phyloP scores from a whole-genome alignment of 2,797 vertebrate genomes.

The Ceryle rudis region DNA sequence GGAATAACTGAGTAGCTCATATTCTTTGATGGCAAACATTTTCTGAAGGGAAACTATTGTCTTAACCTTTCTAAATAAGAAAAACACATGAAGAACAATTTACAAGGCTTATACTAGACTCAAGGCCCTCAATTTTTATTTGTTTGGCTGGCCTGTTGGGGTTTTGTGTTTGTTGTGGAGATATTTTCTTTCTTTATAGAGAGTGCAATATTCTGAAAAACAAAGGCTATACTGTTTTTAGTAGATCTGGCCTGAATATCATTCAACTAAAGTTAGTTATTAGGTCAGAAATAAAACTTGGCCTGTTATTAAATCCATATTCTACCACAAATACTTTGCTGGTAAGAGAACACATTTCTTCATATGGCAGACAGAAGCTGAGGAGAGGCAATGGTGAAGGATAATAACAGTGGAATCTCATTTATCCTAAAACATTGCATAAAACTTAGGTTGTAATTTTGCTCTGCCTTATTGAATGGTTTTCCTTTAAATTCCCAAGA shows the following conservation, averaged over 20 bases:
- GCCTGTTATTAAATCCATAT: conserved; percentile 1
- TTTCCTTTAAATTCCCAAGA: conserved; percentile 9
- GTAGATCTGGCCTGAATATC: background rate
- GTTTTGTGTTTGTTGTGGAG: background rate
- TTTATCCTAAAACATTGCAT: background rate
- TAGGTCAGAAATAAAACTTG: background rate
- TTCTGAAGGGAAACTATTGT: conserved; percentile 10
- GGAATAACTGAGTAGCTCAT: background rate
- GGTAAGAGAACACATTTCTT: background rate
- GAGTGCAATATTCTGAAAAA: background rate
- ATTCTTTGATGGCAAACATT: background rate
- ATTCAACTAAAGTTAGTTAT: background rate
- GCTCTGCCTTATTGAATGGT: background rate
- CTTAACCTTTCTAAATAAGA: background rate
- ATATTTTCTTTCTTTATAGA: background rate
- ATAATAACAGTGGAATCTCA: background rate
- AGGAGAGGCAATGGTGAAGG: background rate
- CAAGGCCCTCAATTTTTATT: background rate
- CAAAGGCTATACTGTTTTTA: background rate
- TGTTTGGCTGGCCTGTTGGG: background rate
- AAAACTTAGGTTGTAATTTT: background rate
- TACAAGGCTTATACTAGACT: background rate
- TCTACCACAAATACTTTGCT: background rate
- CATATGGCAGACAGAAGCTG: background rate
- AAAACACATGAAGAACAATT: background rate